Conservation (phyloP, 2,113 vertebrate genomes). For the Prinia subflava region DNA sequence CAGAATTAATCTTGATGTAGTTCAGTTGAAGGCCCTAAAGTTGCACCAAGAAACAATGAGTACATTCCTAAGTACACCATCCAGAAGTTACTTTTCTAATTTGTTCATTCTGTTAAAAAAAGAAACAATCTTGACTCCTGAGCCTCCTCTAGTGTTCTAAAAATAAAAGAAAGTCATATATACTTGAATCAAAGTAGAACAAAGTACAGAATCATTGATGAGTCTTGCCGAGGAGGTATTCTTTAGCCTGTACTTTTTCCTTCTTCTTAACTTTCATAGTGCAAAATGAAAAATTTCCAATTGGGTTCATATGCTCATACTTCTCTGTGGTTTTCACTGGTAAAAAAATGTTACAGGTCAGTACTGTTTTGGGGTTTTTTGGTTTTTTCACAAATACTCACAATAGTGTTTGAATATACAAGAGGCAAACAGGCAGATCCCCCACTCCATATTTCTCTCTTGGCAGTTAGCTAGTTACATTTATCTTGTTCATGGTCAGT, state of each 20-base stretch:
- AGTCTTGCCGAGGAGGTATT: neutral
- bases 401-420: neutral
- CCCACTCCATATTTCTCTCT: neutral
- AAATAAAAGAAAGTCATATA: neutral
- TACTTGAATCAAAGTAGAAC: neutral
- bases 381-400: neutral
- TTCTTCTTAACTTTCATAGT: neutral
- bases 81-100: neutral
- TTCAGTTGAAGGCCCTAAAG: neutral
- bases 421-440: neutral
- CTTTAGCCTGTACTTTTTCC: neutral
- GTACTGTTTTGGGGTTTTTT: neutral
- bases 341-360: neutral
- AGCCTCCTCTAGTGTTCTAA: slow-evolving; percentile 45
- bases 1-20: neutral
- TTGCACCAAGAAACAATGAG: neutral
- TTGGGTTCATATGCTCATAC: neutral
- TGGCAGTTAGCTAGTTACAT: neutral
- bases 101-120: neutral
- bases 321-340: neutral
- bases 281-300: neutral
- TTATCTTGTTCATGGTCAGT: neutral
- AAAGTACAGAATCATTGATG: neutral
- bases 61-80: neutral
- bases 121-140: neutral